phyloP scores from a whole-genome alignment of 2,797 vertebrate species.

The Pantherophis alleghaniensis region DNA sequence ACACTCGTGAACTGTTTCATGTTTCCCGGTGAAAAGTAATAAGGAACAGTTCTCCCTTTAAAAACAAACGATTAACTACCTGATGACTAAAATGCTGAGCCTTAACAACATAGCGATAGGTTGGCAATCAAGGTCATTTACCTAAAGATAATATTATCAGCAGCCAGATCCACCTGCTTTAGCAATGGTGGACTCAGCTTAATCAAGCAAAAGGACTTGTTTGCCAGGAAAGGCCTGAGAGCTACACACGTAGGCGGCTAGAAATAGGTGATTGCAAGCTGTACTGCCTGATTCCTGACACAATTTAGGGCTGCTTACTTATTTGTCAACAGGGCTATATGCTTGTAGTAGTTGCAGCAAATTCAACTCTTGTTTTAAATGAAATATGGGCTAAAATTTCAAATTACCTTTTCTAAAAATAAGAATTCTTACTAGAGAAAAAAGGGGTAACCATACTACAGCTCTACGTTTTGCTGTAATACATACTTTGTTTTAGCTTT shows the following conservation, averaged over 20 bases:
- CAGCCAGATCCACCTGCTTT: background rate
- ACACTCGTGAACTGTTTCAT: constrained; percentile 27
- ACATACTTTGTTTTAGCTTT: background rate
- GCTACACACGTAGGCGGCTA: background rate
- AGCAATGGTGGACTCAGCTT: constrained; percentile 50
- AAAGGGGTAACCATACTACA: background rate
- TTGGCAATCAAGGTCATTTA: constrained; percentile 56
- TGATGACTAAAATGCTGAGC: constrained; percentile 63
- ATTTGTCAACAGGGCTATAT: background rate
- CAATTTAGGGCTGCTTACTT: background rate
- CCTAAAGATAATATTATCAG: constrained; percentile 56
- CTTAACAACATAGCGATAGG: constrained; percentile 51
- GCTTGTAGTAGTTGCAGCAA: background rate
- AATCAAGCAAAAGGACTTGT: background rate
- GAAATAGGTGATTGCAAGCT: constrained; percentile 5
- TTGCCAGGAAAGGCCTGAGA: constrained; percentile 16
- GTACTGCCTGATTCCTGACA: background rate
- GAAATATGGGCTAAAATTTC: background rate
- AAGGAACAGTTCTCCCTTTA: constrained; percentile 51
- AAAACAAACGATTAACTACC: constrained; percentile 22
- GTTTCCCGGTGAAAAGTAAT: constrained; percentile 47
- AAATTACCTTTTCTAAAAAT: background rate
- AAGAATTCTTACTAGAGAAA: background rate
- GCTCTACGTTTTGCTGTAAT: background rate
- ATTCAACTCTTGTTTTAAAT: background rate